Evolutionary conservation across 2,797 vertebrate genomes (phyloP).

Genomic region (Taeniopygia guttata): DNA sequence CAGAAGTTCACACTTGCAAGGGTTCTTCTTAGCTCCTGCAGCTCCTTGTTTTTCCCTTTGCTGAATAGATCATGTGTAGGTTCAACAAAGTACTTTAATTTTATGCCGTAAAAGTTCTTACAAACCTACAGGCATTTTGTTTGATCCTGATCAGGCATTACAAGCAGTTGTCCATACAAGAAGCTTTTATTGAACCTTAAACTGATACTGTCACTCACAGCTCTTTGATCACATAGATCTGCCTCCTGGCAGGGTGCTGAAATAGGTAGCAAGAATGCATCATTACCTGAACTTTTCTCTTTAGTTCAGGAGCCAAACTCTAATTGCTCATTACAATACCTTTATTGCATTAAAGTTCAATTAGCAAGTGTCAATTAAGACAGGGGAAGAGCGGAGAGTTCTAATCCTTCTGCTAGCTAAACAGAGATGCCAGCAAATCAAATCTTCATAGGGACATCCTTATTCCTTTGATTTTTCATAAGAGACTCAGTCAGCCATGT

Average conservation of each 20-base stretch:
- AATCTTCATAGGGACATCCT: not conserved
- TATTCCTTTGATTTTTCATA: constrained; percentile 1
- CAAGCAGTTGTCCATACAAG: not conserved
- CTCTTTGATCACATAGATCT: constrained; percentile 14
- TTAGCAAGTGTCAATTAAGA: not conserved
- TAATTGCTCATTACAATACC: not conserved
- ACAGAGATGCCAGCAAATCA: not conserved
- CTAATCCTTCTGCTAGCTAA: not conserved
- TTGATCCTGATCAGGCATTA: not conserved
- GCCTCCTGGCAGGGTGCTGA: not conserved
- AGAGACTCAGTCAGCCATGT: not conserved
- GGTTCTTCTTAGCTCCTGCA: not conserved
- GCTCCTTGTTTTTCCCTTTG: not conserved
- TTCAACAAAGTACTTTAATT: not conserved
- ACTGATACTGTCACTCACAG: not conserved
- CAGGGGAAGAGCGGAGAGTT: not conserved
- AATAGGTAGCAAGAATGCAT: not conserved
- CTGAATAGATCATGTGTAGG: not conserved
- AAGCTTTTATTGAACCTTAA: not conserved
- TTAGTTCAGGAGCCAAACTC: not conserved
- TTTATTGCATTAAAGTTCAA: not conserved
- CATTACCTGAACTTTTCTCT: not conserved
- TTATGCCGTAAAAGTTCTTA: not conserved
- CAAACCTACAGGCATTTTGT: not conserved
- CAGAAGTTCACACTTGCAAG: fast-evolving